Evolutionary conservation across 2,797 vertebrate genomes (phyloP).

Genomic region (Pteronotus mesoamericanus): DNA sequence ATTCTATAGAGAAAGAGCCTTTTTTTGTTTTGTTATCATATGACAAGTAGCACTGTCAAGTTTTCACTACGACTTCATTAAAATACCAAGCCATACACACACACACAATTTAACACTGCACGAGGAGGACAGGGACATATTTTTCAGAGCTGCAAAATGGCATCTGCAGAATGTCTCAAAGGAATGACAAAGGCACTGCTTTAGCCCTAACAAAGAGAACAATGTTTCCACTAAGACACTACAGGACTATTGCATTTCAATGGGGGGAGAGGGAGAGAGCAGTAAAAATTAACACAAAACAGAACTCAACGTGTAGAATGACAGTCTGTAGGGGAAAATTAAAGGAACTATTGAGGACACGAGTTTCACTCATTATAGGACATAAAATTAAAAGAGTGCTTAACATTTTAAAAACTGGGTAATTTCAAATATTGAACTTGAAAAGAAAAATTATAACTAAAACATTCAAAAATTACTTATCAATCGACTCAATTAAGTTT

Average conservation of each 20-base stretch:
- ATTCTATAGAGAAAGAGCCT: constrained; percentile 30
- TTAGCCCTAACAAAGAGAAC: constrained; percentile 73
- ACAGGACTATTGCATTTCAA: constrained; percentile 54
- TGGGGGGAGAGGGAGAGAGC: neutral
- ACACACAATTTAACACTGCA: constrained; percentile 45
- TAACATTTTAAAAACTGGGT: neutral
- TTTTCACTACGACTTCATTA: constrained; percentile 69
- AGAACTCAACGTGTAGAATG: constrained; percentile 42
- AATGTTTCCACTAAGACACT: constrained; percentile 68
- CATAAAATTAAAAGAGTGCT: neutral
- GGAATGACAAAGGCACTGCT: constrained; percentile 73
- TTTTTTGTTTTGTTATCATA: constrained; percentile 24
- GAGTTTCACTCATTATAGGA: neutral
- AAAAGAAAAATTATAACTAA: neutral
- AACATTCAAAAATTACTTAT: neutral
- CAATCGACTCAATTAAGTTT: neutral
- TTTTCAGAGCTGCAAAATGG: constrained; percentile 55
- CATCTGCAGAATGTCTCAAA: constrained; percentile 71
- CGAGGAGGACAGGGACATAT: constrained; percentile 42
- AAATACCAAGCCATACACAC: constrained; percentile 54
- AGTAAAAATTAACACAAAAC: constrained; percentile 66
- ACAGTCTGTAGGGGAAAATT: constrained; percentile 24
- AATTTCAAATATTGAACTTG: constrained; percentile 24
- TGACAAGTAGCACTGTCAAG: constrained; percentile 51
- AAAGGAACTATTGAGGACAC: constrained; percentile 23